Evolutionary conservation across 2,888 invertebrate species (phyloP), one percentile per base, ranked within the genome.

Genomic region (Parnassius mnemosyne): DNA sequence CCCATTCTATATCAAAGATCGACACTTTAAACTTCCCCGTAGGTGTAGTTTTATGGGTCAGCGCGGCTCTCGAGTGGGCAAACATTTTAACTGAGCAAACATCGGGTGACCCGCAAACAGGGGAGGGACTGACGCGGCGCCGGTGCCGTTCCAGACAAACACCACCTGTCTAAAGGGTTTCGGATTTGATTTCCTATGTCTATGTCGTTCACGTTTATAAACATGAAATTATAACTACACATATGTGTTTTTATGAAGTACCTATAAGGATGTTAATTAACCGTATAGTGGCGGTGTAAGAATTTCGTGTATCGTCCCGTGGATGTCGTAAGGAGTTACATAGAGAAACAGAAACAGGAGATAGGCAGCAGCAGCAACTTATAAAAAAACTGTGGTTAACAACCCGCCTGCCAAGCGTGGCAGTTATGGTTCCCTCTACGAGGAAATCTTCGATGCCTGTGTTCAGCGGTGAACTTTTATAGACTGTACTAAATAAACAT

Each of bases 61-160:
- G 63, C 67, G 68, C 63, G 68, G 71, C 72, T 67, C 75, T 79
- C 73, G 68, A 59, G 72, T 64, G 68, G 61, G 83, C 81, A 88
- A 87, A 88, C 87, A 87, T 87, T 88, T 88, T 85, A 88, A 77
- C 83, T 71, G 75, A 66, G 71, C 84, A 87, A 86, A 87, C 85
- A 85, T 59, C 69, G 74, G 77, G 73, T 74, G 83, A 78, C 80
- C 80, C 69, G 64, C 63, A 63, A 63, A 63, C 63, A 79, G 77
- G 75, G 61, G 65, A 61, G 46, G 49, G 43, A 12, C 46, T 50
- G 25, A 52, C 57, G 61, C 57, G 57, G 53, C 61, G 57, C 61
- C 61, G 43, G 13, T 11, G 34, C 13, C 52, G 67, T 65, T 71
- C 62, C 63, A 61, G 63, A 65, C 67, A 61, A 61, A 66, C 71